These are phyloP conservation scores for Erynnis tages DNA, from an alignment of 2,888 invertebrate genomes.

Conservation along the genomic window DNA sequence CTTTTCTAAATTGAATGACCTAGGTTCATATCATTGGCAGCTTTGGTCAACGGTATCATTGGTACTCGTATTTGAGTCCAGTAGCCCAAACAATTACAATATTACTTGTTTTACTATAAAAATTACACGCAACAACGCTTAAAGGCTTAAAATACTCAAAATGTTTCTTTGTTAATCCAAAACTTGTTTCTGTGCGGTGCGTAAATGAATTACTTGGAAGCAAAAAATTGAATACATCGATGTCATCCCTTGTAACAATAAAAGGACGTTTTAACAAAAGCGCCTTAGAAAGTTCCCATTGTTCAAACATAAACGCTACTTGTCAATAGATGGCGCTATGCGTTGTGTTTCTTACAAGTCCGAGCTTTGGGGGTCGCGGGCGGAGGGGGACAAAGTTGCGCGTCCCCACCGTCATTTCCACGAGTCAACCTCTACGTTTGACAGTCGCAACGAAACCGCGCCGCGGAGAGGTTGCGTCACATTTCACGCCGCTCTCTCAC, in stretches of 20 bases:
- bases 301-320: slow-evolving; percentile 34
- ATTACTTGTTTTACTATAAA: too few species aligned
- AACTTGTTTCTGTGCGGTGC: too few species aligned
- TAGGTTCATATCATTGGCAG: too few species aligned
- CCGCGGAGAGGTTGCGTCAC: slow-evolving; percentile 61
- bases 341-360: slow-evolving; percentile 38
- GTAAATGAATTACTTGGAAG: not conserved
- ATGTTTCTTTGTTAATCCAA: too few species aligned
- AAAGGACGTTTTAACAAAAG: slow-evolving; percentile 1
- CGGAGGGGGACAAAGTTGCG: slow-evolving; percentile 61
- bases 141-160: too few species aligned
- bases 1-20: too few species aligned
- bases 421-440: slow-evolving; percentile 63
- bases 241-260: not conserved
- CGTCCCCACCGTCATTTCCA: slow-evolving; percentile 71
- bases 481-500: slow-evolving; percentile 53
- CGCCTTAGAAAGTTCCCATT: not conserved
- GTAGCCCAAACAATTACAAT: too few species aligned
- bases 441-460: slow-evolving; percentile 74
- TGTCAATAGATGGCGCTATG: slow-evolving; percentile 58
- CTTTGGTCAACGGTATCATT: too few species aligned
- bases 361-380: slow-evolving; percentile 53
- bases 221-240: not conserved
- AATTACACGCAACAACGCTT: too few species aligned
- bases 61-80: too few species aligned